These are phyloP conservation scores for Rousettus madagascariensis DNA, from an alignment of 2,797 vertebrate species.

Conservation along the genomic window DNA sequence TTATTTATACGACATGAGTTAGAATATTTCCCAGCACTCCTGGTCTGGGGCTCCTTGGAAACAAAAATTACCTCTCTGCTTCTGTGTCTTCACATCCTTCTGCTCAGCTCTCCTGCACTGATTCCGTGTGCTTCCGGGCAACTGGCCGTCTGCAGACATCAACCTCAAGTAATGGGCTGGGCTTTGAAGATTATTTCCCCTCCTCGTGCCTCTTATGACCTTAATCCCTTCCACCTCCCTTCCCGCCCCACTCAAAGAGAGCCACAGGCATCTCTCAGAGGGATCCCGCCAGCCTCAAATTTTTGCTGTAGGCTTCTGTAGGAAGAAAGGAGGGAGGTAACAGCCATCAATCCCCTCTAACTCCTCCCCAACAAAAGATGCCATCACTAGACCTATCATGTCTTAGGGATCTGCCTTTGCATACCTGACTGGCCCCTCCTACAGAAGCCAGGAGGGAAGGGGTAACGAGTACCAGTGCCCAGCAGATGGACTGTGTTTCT, in stretches of 20 bases:
- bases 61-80: neutral
- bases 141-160: neutral
- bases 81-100: neutral
- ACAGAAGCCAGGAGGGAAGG: neutral
- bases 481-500: rapidly evolving
- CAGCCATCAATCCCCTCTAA: too few relatives aligned
- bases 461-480: neutral
- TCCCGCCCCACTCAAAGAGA: neutral
- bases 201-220: neutral
- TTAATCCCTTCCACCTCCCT: too few relatives aligned
- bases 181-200: neutral
- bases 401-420: neutral
- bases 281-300: neutral
- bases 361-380: neutral
- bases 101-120: rapidly evolving
- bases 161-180: neutral
- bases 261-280: neutral
- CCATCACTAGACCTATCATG: neutral
- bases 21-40: neutral
- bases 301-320: rapidly evolving
- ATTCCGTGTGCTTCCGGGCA: neutral
- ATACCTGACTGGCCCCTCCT: neutral
- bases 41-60: neutral
- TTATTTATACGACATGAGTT: rapidly evolving
- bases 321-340: neutral